A percentile compares a stretch with the other conserved stretches of the same genome.
Conservation (phyloP, 2,888 invertebrate species). For the Scaptomyza polygonia region DNA sequence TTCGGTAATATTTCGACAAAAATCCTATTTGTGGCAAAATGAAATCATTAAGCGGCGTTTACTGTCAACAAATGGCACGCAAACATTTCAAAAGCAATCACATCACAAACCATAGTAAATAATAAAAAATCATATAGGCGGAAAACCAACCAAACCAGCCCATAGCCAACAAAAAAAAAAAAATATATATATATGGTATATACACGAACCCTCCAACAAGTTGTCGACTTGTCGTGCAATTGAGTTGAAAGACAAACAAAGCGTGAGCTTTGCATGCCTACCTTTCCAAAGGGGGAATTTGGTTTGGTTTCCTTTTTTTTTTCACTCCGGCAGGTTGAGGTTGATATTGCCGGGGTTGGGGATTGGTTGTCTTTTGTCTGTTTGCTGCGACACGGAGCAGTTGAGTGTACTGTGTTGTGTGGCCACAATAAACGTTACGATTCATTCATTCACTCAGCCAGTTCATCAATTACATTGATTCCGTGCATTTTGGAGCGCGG, state of each 20-base stretch:
- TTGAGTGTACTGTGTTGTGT: slow-evolving; percentile 10
- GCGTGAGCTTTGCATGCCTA: slow-evolving; percentile 59
- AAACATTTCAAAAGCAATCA: slow-evolving; percentile 74
- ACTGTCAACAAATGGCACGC: slow-evolving; percentile 78
- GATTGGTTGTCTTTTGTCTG: slow-evolving; percentile 39
- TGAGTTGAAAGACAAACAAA: slow-evolving; percentile 78
- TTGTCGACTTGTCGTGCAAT: slow-evolving; percentile 70
- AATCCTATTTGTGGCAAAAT: slow-evolving; percentile 66
- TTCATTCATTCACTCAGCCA: slow-evolving; percentile 60
- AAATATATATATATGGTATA: neutral
- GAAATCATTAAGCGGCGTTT: slow-evolving; percentile 77
- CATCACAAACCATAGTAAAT: slow-evolving; percentile 61
- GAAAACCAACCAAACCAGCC: slow-evolving; percentile 39
- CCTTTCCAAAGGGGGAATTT: slow-evolving; percentile 17
- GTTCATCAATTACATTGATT: slow-evolving; percentile 79
- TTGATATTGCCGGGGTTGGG: slow-evolving; percentile 4
- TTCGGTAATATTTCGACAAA: slow-evolving; percentile 13
- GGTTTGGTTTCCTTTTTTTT: no score
- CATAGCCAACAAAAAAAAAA: slow-evolving; percentile 2
- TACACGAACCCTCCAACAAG: slow-evolving; percentile 34
- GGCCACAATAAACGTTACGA: slow-evolving; percentile 63
- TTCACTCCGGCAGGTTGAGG: neutral
- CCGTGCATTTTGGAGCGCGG: slow-evolving; percentile 48
- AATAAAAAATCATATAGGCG: slow-evolving; percentile 64
- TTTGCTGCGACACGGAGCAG: neutral